These are phyloP conservation scores for Tetanocera ferruginea DNA, from an alignment of 2,888 invertebrate genomes.

Conservation along the genomic window DNA sequence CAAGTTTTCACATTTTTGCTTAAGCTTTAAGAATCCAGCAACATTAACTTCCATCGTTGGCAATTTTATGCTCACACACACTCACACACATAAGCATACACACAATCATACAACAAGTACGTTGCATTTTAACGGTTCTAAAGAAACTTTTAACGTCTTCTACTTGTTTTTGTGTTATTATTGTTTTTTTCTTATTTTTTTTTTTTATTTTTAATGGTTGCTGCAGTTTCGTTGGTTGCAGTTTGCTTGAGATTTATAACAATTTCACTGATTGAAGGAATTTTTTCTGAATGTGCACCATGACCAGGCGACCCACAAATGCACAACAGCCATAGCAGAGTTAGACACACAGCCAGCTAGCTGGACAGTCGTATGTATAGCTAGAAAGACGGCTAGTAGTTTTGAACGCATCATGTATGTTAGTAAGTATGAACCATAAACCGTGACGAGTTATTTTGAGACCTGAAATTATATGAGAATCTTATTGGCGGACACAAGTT, in stretches of 20 bases:
- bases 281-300: conserved; percentile 39
- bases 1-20: neutral
- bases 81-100: neutral
- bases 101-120: conserved; percentile 2
- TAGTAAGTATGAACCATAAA: neutral
- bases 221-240: conserved; percentile 39
- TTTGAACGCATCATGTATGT: neutral
- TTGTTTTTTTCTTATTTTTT: conserved; percentile 36
- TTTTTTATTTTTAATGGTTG: neutral
- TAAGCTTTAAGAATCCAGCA: neutral
- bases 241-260: conserved; percentile 55
- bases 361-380: neutral
- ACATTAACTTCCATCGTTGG: neutral
- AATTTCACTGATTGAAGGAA: conserved; percentile 49
- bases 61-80: conserved; percentile 7
- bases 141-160: conserved; percentile 26
- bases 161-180: conserved; percentile 11
- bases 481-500: neutral
- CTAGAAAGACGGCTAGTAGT: neutral
- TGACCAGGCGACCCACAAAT: conserved; percentile 43
- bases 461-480: no score
- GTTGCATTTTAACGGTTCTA: conserved; percentile 52
- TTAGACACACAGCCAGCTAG: neutral
- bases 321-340: neutral
- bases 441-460: neutral